Base-by-base conservation (phyloP, 2,113 vertebrate genomes). In the Apistogramma diplotaenia region DNA sequence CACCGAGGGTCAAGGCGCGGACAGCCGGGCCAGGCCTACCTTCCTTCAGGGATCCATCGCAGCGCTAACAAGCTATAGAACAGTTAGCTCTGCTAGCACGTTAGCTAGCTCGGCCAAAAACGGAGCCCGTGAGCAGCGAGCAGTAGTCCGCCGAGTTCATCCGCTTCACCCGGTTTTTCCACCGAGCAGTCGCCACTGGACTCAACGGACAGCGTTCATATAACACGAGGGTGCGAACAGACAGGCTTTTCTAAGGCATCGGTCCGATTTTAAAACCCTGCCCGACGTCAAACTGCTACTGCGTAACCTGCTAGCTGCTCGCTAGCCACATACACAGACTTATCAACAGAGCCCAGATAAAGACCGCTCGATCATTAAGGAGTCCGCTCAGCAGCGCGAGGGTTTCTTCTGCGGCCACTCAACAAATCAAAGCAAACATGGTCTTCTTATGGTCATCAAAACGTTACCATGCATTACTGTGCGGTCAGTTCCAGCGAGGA, bases 241-340 rank as follows among this genome's bases (percentile, higher is more conserved):
- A 59, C 43, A 25, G 2, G 25, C n/a, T 60, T 78, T 82, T 59
- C 27, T 81, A 72, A 89, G 80, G 84, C 87, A 84, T 87, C 65
- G 79, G 76, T 89, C 82, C 81, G 43, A 79, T 79, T 79, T 79
- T 91, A 71, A 79, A 60, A 87, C 83, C 88, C 87, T 94, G 86
- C 77, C 91, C 78, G 85, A 87, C 79, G 84, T 25, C 19, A 51
- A 74, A 73, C 76, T 51, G 87, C 88, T 93, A 89, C 90, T 92
- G 92, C 91, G 91, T 90, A 91, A 89, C 89, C 84, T 92, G 89
- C 93, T 89, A 92, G 85, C 88, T 33, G 78, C 76, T 89, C 89
- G 81, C 72, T 87, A 86, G 87, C 88, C 74, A 73, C 75, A 46
- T n/a, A 70, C 74, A 40, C 82, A 92, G 91, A 82, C 35, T 60